Percentiles rank a stretch among this genome's conserved stretches.
Conservation (phyloP, 2,888 invertebrate species). For the Tipula confusa region DNA sequence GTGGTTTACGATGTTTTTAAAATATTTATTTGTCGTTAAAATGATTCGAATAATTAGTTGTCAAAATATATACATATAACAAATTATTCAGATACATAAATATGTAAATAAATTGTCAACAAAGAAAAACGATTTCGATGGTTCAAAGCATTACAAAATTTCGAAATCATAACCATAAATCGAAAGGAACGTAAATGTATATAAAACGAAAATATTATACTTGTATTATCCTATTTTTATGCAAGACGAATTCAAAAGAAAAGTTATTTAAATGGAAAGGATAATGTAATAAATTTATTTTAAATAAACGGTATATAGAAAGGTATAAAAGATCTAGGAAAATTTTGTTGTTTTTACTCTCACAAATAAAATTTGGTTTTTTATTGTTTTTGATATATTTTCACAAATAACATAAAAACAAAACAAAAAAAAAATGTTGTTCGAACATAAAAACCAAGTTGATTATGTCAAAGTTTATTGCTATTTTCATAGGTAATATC, state of each 20-base stretch:
- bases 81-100: no score
- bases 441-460: not conserved
- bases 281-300: conserved; percentile 15
- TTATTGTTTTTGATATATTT: conserved; percentile 16
- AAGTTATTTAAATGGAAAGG: not conserved
- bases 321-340: not conserved
- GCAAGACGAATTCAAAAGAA: not conserved
- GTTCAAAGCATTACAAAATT: not conserved
- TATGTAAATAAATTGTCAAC: not conserved
- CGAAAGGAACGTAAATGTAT: not conserved
- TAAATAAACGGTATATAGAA: not conserved
- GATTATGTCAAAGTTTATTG: conserved; percentile 20
- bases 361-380: not conserved
- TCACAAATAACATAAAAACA: conserved; percentile 15
- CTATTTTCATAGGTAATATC: conserved; percentile 12
- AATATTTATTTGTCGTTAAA: not conserved
- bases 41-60: not conserved
- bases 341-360: not conserved
- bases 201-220: not conserved
- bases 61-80: not conserved
- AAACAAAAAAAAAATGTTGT: not conserved
- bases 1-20: no score
- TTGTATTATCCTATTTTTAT: not conserved
- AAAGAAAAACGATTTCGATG: not conserved
- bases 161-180: not conserved